Percentiles rank a stretch among this genome's conserved stretches.
Conservation (phyloP, 2,888 invertebrate genomes). For the Perithous albicinctus region DNA sequence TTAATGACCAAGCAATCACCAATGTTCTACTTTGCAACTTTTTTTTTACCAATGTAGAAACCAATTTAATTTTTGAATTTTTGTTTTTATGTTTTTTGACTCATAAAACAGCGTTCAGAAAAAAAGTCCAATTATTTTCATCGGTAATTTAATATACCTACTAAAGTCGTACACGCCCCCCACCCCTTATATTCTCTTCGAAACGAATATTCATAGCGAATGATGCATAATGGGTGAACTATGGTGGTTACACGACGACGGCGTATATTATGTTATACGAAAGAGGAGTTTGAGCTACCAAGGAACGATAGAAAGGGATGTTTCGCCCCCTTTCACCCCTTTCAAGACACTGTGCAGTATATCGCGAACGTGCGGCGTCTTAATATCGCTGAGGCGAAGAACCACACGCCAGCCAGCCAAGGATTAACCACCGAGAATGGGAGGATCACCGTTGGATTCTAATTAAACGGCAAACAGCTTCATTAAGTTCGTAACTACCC, state of each 20-base stretch:
- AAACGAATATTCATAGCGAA: background rate
- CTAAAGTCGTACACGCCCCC: too few species aligned
- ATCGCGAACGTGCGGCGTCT: slow-evolving; percentile 71
- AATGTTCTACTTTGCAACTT: too few species aligned
- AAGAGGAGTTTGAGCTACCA: slow-evolving; percentile 39
- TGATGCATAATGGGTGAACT: slow-evolving; percentile 8
- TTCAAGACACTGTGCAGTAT: slow-evolving; percentile 34
- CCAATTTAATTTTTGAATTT: too few species aligned
- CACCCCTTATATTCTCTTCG: too few species aligned
- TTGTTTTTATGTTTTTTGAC: too few species aligned
- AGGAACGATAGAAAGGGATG: slow-evolving; percentile 26
- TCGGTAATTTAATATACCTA: too few species aligned
- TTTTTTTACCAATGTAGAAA: too few species aligned
- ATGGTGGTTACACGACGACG: slow-evolving; percentile 1
- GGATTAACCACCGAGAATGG: slow-evolving; percentile 77
- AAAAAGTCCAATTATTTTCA: too few species aligned
- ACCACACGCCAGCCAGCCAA: slow-evolving; percentile 67
- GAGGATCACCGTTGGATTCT: slow-evolving; percentile 82
- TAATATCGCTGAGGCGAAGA: slow-evolving; percentile 79
- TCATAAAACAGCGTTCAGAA: too few species aligned
- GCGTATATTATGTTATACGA: slow-evolving; percentile 33
- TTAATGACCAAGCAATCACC: too few species aligned
- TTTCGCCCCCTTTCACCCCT: slow-evolving; percentile 21
- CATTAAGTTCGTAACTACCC: slow-evolving; percentile 81
- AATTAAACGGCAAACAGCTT: slow-evolving; percentile 84